These are phyloP conservation scores for Lepidocyrtoides sp. DNA, from an alignment of 2,888 invertebrate genomes.

Conservation along the genomic window DNA sequence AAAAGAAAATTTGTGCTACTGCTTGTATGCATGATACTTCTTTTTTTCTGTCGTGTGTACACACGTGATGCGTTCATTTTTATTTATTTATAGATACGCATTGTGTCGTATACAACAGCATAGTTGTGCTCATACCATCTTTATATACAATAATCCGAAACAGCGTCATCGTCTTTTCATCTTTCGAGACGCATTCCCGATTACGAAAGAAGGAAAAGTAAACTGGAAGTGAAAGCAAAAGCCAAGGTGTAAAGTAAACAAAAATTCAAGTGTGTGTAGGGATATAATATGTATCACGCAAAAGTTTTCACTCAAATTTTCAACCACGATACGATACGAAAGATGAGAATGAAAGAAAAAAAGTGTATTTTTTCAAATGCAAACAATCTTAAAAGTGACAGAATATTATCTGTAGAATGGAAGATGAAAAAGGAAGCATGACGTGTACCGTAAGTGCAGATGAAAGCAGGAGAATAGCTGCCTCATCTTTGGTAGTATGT, in stretches of 20 bases:
- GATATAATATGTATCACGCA: background rate
- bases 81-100: conserved; percentile 22
- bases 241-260: conserved; percentile 66
- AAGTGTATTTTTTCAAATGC: conserved; percentile 36
- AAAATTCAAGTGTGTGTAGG: background rate
- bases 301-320: background rate
- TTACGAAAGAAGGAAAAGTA: conserved; percentile 17
- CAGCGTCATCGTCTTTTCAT: conserved; percentile 27
- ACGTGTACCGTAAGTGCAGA: conserved; percentile 7
- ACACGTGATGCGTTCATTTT: background rate
- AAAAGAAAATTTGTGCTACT: no score
- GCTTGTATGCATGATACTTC: background rate
- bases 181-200: conserved; percentile 16
- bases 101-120: background rate
- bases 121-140: background rate
- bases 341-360: background rate
- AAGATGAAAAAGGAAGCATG: conserved; percentile 49
- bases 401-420: conserved; percentile 43
- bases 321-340: background rate
- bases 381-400: conserved; percentile 70
- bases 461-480: background rate
- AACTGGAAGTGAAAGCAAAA: conserved; percentile 38
- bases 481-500: background rate
- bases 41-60: background rate
- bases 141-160: conserved; percentile 1